Evolutionary conservation across 2,888 invertebrate genomes (phyloP), one percentile per base, ranked within the genome.

Genomic region (Agriopis marginaria): DNA sequence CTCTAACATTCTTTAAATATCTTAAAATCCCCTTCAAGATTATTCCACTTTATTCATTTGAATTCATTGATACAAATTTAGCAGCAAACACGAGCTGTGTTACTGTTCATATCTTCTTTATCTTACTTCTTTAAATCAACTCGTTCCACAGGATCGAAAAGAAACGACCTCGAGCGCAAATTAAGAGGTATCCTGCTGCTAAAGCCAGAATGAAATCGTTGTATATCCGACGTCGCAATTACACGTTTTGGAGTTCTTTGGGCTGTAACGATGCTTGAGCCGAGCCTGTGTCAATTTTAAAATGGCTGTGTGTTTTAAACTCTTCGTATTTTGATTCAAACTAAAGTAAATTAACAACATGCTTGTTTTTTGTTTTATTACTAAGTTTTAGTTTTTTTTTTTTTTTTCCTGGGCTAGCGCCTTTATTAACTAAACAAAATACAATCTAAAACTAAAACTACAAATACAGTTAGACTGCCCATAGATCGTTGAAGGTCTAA

Each of bases 111-210:
- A 53, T 14, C 14, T 39, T 53, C 44, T 53, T 53, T n/a, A 40
- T 8, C 17, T 17, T 54, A 56, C 47, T 59, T 58, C 70, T 66
- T 66, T 70, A 66, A 66, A 70, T 70, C 74, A 76, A 76, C 74
- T 72, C 60, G 58, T 68, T 66, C 45, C 62, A 66, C 66, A 64
- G 63, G 66, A 63, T 72, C 74, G 69, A 72, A 73, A 75, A 76
- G 76, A 73, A 73, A 73, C 62, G 70, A 71, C 73, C 68, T 70
- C 74, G 47, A 69, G 77, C 77, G 81, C 79, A 81, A 84, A 85
- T 84, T 82, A 84, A 82, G 82, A 79, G 82, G 78, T 76, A 73
- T 77, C 84, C 82, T 77, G 84, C 81, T 80, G 82, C 70, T 68
- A 76, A 75, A 76, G 75, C 40, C 59, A 66, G 71, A 76, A 76